These are phyloP conservation scores for zebrafish (Danio rerio) DNA, from an alignment of 2,113 vertebrate genomes.

Conservation along the genomic window DNA sequence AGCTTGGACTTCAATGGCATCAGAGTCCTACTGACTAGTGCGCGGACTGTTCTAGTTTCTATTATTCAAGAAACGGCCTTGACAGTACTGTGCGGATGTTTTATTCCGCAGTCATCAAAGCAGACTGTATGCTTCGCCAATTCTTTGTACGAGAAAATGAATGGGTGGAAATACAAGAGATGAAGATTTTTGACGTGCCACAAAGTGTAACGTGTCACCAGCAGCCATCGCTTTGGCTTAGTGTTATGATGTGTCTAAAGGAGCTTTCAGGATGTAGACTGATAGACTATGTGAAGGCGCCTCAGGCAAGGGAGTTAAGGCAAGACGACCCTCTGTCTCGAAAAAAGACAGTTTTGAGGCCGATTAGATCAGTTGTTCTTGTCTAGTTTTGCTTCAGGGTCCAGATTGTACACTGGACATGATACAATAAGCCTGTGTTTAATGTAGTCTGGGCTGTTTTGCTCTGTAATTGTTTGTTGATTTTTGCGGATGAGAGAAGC, in stretches of 20 bases:
- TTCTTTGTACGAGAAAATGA: background rate
- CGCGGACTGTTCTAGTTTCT: conserved; percentile 9
- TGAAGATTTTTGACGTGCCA: conserved; percentile 14
- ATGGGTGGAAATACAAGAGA: background rate
- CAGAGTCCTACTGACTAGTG: background rate
- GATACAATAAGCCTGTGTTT: background rate
- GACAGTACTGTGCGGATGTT: conserved; percentile 18
- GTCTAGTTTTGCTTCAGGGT: background rate
- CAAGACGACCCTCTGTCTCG: background rate
- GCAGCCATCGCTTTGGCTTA: conserved; percentile 9
- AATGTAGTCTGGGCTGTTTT: background rate
- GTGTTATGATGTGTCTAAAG: conserved; percentile 25
- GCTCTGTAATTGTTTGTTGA: background rate
- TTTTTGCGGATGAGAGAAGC: too few relatives aligned
- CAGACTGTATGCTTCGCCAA: background rate
- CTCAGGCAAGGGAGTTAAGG: conserved; percentile 10
- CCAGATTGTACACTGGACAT: background rate
- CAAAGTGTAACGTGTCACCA: conserved; percentile 9
- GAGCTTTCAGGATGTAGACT: background rate
- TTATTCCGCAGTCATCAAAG: conserved; percentile 29
- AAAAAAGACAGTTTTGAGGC: conserved; percentile 19
- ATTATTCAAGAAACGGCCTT: background rate
- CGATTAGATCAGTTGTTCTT: background rate
- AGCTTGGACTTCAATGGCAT: conserved; percentile 1
- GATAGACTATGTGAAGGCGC: conserved; percentile 22